These are phyloP conservation scores for Fringilla coelebs DNA, from an alignment of 2,797 vertebrate species.

Conservation along the genomic window DNA sequence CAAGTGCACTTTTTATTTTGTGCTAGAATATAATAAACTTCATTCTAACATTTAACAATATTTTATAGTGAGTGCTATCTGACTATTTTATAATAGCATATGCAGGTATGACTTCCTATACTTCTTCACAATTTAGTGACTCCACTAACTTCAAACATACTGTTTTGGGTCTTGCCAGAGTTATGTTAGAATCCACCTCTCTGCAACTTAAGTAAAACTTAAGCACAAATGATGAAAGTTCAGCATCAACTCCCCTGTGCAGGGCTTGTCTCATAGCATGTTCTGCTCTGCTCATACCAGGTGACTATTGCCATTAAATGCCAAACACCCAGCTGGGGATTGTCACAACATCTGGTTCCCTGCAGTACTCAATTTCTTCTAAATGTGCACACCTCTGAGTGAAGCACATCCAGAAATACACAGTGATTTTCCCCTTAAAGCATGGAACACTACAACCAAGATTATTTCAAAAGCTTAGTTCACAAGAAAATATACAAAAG, in stretches of 20 bases:
- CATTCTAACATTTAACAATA: background rate
- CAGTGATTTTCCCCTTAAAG: slow-evolving; percentile 13
- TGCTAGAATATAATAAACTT: background rate
- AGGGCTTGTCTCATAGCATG: background rate
- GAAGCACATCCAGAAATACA: slow-evolving; percentile 17
- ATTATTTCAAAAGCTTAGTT: slow-evolving; percentile 48
- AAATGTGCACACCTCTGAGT: background rate
- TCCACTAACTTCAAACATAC: background rate
- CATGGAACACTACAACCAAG: slow-evolving; percentile 32
- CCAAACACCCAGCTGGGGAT: background rate
- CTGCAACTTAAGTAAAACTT: background rate
- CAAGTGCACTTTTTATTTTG: background rate
- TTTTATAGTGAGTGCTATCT: background rate
- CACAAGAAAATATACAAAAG: slow-evolving; percentile 40
- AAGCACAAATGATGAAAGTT: background rate
- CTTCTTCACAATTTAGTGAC: background rate
- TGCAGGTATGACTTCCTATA: background rate
- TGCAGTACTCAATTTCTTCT: slow-evolving; percentile 15
- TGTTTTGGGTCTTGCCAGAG: background rate
- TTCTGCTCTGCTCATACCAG: background rate
- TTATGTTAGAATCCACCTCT: background rate
- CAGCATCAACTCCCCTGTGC: background rate
- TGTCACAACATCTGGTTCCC: background rate
- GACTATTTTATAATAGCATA: background rate
- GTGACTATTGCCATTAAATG: background rate